Evolutionary conservation across 2,797 vertebrate species (phyloP).

Genomic region (Phoxinus dragarum): DNA sequence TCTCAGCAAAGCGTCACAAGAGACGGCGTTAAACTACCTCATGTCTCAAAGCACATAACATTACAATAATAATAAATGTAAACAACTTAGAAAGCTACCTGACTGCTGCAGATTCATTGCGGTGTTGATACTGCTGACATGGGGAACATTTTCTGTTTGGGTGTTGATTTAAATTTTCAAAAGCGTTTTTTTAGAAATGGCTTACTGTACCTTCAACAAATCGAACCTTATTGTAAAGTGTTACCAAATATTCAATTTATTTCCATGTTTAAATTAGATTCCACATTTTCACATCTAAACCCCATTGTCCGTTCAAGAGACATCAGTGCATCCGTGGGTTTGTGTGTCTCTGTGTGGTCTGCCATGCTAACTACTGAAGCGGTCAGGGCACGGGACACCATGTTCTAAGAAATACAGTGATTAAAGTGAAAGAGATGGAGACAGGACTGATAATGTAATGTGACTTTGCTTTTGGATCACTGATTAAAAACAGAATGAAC

Average conservation of each 20-base stretch:
- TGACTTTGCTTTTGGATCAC: conserved; percentile 56
- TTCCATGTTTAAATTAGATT: neutral
- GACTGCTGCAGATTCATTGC: no score
- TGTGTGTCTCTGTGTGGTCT: conserved; percentile 13
- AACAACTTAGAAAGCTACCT: no score
- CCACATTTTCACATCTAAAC: neutral
- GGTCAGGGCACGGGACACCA: neutral
- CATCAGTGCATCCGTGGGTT: neutral
- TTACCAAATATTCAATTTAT: neutral
- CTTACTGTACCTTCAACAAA: neutral
- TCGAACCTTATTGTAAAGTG: neutral
- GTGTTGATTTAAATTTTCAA: neutral
- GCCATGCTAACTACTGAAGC: conserved; percentile 21
- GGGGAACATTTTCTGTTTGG: neutral
- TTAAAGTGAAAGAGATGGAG: conserved; percentile 1
- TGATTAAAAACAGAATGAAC: conserved; percentile 55
- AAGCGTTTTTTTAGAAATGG: neutral
- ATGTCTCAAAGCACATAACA: no score
- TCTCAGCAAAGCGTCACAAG: no score
- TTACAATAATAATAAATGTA: no score
- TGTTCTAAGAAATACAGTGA: conserved; percentile 31
- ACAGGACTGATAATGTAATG: conserved; percentile 11
- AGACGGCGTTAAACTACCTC: no score
- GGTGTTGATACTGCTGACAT: no score
- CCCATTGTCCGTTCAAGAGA: neutral